Base-by-base conservation (phyloP, 2,888 invertebrate species). In the Digitonthophagus gazella region DNA sequence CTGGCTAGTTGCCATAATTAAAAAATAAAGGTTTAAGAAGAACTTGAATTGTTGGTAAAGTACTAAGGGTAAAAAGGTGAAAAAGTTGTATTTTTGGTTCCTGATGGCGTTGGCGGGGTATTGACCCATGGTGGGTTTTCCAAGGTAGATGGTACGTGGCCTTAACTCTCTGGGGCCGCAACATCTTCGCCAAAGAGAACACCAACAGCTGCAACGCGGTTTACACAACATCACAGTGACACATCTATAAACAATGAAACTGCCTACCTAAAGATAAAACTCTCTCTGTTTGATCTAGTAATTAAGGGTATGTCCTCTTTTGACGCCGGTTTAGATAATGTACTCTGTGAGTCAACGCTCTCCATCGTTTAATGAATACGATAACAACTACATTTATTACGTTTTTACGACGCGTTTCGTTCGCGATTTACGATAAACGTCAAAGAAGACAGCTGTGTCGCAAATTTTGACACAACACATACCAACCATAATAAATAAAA, bases 1-100 rank as follows among this genome's bases (percentile, higher is more conserved):
- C 85, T 99, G 99, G 78, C 97, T 97, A 67, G 93, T 86, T 0
- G 99, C 98, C 98, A 99, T 98, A 69, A 98, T 88, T 74, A 99
- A 86, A 84, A 99, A 99, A 83, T 98, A 99, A 69, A 99, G 84
- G 85, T 99, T 99, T 74, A 99, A 87, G 84, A 99, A 99, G 85
- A 98, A 98, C 78, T 96, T 93, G 86, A 99, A 99, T 85, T 99
- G 99, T 84, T 99, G 97, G 85, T 92, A 99, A 72, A 99, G 87
- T 71, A 99, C 98, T 84, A 94, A 81, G 2, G 95, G 95, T 78
- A 95, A 86, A 86, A 95, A 95, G 80, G 95, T 93, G 76, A 95
- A 87, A 76, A 94, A 88, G 83, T 95, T 98, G 86, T 98, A 99
- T 88, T 99, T 99, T 86, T 96, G 93, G 86, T 99, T 99, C 78